Evolutionary conservation across 1,140 invertebrate genomes (phyloP).

Genomic region (Melipona quadrifasciata): DNA sequence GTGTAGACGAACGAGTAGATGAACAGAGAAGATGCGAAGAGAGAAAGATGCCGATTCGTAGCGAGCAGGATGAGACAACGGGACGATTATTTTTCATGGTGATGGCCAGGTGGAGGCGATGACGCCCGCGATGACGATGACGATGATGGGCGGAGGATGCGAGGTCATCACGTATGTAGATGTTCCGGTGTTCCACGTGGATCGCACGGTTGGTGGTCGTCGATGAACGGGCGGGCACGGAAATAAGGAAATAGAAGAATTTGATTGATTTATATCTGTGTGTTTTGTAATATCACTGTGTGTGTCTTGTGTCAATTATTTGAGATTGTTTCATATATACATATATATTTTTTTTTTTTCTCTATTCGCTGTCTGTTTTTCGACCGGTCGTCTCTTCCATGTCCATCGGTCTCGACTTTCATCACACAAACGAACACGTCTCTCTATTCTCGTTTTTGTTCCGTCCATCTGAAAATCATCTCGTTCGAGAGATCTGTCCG

Average conservation of each 20-base stretch:
- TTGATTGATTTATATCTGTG: conserved; percentile 73
- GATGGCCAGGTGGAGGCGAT: conserved; percentile 2
- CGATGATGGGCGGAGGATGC: conserved; percentile 36
- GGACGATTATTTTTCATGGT: conserved; percentile 31
- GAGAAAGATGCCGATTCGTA: conserved; percentile 40
- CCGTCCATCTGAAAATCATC: neutral
- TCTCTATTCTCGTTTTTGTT: neutral
- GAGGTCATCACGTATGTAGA: conserved; percentile 29
- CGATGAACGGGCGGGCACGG: conserved; percentile 71
- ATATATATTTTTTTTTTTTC: neutral
- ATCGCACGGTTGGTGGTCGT: conserved; percentile 49
- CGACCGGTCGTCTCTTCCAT: conserved; percentile 34
- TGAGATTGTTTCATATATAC: conserved; percentile 33
- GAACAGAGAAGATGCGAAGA: conserved; percentile 50
- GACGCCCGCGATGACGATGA: conserved; percentile 40
- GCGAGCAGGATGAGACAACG: conserved; percentile 21
- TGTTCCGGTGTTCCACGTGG: conserved; percentile 33
- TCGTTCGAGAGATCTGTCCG: conserved; percentile 7
- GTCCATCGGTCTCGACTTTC: conserved; percentile 7
- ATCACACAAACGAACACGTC: neutral
- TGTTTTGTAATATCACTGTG: conserved; percentile 53
- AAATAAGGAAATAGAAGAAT: conserved; percentile 82
- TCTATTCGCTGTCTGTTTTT: conserved; percentile 25
- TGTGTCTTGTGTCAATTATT: conserved; percentile 54
- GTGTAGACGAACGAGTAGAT: conserved; percentile 22